A percentile compares a stretch with the other conserved stretches of the same genome.
Evolutionary conservation across 2,888 invertebrate genomes (phyloP).

Genomic region (Leptura quadrifasciata): DNA sequence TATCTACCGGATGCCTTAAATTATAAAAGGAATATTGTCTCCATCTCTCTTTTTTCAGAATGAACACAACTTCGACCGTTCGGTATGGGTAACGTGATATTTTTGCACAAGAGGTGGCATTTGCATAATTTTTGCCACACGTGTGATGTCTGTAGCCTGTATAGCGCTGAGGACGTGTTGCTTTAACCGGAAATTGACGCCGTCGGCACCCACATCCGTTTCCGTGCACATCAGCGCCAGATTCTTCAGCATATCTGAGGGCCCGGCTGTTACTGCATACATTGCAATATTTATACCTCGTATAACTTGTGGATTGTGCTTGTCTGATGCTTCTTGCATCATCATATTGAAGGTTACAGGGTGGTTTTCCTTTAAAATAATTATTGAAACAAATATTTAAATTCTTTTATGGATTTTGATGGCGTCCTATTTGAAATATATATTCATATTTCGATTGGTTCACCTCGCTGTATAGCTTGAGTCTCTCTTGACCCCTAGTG

Average conservation of each 20-base stretch:
- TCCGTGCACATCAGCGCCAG: conserved; percentile 62
- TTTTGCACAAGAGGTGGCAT: conserved; percentile 46
- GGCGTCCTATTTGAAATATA: too few relatives aligned
- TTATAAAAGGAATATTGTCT: conserved; percentile 1
- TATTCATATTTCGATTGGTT: too few relatives aligned
- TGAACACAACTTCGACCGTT: conserved; percentile 25
- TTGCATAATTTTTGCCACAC: conserved; percentile 55
- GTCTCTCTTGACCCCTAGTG: too few relatives aligned
- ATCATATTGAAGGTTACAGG: background rate
- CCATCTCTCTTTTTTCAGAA: background rate
- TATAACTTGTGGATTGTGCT: conserved; percentile 24
- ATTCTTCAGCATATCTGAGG: conserved; percentile 45
- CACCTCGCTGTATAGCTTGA: too few relatives aligned
- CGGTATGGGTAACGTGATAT: conserved; percentile 47
- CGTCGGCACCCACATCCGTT: conserved; percentile 66
- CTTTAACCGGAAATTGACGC: conserved; percentile 67
- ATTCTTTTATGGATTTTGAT: too few relatives aligned
- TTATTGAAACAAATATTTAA: background rate
- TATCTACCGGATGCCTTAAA: conserved; percentile 22
- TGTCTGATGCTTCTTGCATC: background rate
- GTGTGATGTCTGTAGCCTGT: conserved; percentile 44
- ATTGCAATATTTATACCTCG: conserved; percentile 35
- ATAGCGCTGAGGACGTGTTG: conserved; percentile 58
- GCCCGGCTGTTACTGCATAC: conserved; percentile 30
- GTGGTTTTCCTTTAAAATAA: background rate